Base-by-base conservation (phyloP, 1,140 invertebrate genomes). In the Maconellicoccus hirsutus region DNA sequence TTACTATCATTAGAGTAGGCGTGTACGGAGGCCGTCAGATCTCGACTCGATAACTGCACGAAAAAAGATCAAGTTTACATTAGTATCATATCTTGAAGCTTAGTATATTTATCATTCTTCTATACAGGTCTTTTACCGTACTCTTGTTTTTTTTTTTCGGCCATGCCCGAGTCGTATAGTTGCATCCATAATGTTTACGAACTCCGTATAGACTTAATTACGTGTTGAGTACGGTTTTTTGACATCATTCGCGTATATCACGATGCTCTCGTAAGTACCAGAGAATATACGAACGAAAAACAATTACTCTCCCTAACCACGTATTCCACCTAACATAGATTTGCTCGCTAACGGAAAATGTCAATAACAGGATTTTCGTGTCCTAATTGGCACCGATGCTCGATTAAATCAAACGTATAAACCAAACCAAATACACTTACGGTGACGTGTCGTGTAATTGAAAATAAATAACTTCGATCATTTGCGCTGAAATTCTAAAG, bases 61-160 rank as follows among this genome's bases (percentile, higher is more conserved):
- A 66, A 66, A 66, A 66, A 66, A 66, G 61, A 66, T 66, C 61
- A 66, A 66, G 61, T 66, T 66, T 66, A 66, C 61, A 66, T 66
- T 66, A 66, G 61, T 66, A 66, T 66, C 61, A 66, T 66, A 23
- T 66, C 22, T 66, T 16, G 22, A 26, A 66, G 61, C 61, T 66
- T 66, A 16, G 61, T 66, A 66, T 25, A 66, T 66, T 66, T 66
- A 66, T 66, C 61, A 66, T 66, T 66, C 61, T 66, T 52, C 4
- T 16, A 16, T 52, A 52, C 42, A 19, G 29, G 29, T 33, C 29
- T 19, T 52, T 52, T 16, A 16, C 42, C 42, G 3, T 8, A 3
- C 12, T 52, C n/a, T 52, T 52, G 12, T 52, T 52, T 52, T 52
- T 19, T 38, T 52, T 52, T 52, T 52, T 52, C 42, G 12, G 12